Evolutionary conservation across 2,888 invertebrate genomes (phyloP).

Genomic region (Brassicogethes aeneus): DNA sequence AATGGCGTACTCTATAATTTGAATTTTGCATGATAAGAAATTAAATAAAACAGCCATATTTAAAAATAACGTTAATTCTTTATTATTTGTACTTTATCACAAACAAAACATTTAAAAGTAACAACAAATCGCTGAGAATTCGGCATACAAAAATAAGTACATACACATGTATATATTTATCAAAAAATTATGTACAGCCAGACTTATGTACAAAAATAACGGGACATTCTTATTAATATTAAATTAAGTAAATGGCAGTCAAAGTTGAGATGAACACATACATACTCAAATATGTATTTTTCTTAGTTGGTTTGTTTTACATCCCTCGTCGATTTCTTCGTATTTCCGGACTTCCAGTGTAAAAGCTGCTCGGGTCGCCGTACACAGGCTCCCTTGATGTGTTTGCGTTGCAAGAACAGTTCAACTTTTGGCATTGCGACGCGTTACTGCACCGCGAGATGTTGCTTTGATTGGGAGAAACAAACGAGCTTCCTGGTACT

Average conservation of each 20-base stretch:
- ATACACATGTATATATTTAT: no score
- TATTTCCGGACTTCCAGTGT: slow-evolving; percentile 31
- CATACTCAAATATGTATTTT: background rate
- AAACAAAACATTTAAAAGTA: no score
- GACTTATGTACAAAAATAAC: background rate
- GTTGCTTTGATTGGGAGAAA: background rate
- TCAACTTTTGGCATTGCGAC: background rate
- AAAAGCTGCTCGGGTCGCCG: slow-evolving; percentile 33
- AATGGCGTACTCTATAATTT: no score
- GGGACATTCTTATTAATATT: background rate
- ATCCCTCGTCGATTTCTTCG: slow-evolving; percentile 33
- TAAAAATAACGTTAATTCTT: no score
- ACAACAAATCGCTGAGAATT: no score
- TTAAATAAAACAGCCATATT: no score
- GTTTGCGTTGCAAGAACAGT: slow-evolving; percentile 13
- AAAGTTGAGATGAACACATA: no score
- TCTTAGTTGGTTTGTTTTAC: slow-evolving; percentile 14
- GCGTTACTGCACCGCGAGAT: slow-evolving; percentile 2
- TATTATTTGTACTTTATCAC: no score
- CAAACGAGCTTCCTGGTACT: no score
- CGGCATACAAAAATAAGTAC: background rate
- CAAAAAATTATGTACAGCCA: background rate
- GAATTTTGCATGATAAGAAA: no score
- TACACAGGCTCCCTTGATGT: slow-evolving; percentile 28
- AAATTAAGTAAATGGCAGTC: no score